phyloP scores from a whole-genome alignment of 2,113 vertebrate genomes.

The Recurvirostra avosetta region DNA sequence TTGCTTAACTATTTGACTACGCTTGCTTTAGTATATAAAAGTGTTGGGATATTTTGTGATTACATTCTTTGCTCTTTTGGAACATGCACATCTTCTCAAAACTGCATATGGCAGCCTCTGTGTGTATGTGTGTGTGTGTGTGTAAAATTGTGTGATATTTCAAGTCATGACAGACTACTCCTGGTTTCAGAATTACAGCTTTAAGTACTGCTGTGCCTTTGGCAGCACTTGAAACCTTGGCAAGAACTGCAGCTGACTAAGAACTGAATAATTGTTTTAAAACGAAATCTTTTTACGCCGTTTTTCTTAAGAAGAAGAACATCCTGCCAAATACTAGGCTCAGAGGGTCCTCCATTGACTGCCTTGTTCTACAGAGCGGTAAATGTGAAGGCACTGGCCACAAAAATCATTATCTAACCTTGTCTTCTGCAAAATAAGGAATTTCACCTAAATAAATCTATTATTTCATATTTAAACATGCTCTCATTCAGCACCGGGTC shows the following conservation, averaged over 20 bases:
- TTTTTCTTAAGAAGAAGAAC: neutral
- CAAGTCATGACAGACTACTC: neutral
- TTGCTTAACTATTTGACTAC: neutral
- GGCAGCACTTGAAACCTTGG: neutral
- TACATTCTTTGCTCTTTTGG: neutral
- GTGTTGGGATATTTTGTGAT: neutral
- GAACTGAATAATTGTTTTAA: neutral
- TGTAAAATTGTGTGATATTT: neutral
- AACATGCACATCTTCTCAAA: neutral
- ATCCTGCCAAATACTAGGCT: neutral
- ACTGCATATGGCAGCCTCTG: neutral
- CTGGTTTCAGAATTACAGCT: neutral
- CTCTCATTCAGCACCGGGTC: neutral
- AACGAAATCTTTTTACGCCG: neutral
- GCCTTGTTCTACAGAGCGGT: neutral
- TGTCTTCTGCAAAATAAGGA: neutral
- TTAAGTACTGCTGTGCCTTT: neutral
- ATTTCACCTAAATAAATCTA: neutral
- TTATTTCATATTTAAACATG: neutral
- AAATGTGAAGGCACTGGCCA: neutral
- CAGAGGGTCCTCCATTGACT: neutral
- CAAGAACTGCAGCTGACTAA: neutral
- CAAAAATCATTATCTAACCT: neutral
- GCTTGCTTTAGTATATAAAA: neutral
- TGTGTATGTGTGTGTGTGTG: neutral